Conservation (phyloP, 2,888 invertebrate genomes). For the Boloria euphrosyne region DNA sequence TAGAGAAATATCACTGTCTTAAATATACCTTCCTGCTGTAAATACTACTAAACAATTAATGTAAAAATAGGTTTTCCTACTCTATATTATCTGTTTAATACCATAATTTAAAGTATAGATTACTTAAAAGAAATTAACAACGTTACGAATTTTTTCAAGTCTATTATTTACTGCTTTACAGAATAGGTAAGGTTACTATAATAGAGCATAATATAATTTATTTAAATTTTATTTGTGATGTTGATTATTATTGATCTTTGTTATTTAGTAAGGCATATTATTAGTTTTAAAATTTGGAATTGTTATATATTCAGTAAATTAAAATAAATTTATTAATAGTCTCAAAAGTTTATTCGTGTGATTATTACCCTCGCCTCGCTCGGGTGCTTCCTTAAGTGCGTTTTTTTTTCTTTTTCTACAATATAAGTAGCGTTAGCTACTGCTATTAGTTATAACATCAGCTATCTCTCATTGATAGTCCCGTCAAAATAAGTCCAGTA, state of each 20-base stretch:
- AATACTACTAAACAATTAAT: conserved; percentile 15
- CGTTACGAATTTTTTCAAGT: conserved; percentile 12
- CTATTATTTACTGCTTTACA: conserved; percentile 24
- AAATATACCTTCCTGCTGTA: conserved; percentile 13
- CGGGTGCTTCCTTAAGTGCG: no score
- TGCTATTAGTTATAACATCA: no score
- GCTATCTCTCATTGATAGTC: no score
- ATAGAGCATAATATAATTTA: conserved; percentile 25
- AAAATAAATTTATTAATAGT: conserved; percentile 34
- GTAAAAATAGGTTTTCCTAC: conserved; percentile 19
- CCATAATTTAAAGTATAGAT: conserved; percentile 14
- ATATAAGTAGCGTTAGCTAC: no score
- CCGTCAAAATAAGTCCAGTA: no score
- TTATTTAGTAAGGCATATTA: conserved; percentile 31
- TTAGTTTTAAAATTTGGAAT: conserved; percentile 36
- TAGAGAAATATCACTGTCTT: conserved; percentile 11
- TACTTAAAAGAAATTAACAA: conserved; percentile 7
- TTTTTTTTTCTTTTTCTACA: no score
- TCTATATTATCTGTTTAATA: conserved; percentile 1
- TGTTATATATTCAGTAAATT: conserved; percentile 36
- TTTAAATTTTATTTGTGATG: conserved; percentile 27
- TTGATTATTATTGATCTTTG: conserved; percentile 26
- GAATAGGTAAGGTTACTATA: conserved; percentile 10
- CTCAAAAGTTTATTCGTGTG: conserved; percentile 1
- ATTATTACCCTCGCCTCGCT: no score